Conservation (phyloP, 2,888 invertebrate species). For the Drepanosiphum platanoidis region DNA sequence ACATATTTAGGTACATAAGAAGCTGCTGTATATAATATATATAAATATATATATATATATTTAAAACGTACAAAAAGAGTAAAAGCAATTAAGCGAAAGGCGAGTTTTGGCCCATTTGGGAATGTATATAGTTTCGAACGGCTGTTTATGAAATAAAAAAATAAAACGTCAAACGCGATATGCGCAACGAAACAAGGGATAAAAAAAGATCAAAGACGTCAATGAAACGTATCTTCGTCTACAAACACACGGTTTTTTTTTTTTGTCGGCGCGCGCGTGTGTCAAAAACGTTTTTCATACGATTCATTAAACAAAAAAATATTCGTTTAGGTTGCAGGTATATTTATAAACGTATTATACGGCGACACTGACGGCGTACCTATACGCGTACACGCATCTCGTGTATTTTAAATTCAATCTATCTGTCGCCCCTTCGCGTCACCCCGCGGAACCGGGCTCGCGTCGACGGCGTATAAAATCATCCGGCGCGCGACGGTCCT, state of each 20-base stretch:
- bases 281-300: constrained; percentile 46
- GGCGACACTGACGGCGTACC: not conserved
- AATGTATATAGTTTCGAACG: not conserved
- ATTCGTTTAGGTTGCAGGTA: not conserved
- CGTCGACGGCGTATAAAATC: not conserved
- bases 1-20: not conserved
- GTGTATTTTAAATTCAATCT: not conserved
- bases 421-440: not conserved
- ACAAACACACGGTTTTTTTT: not conserved
- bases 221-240: constrained; percentile 46
- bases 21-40: not conserved
- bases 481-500: too few relatives aligned
- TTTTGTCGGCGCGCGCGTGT: constrained; percentile 29
- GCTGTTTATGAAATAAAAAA: constrained; percentile 35
- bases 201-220: constrained; percentile 52
- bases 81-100: constrained; percentile 3
- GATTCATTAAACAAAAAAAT: constrained; percentile 27
- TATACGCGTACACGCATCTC: not conserved
- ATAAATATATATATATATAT: not conserved
- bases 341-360: not conserved
- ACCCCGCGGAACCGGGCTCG: not conserved
- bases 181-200: not conserved
- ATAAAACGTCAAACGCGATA: constrained; percentile 31
- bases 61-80: not conserved
- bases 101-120: not conserved